These are phyloP conservation scores for Orgyia antiqua DNA, from an alignment of 2,888 invertebrate genomes.

Conservation along the genomic window DNA sequence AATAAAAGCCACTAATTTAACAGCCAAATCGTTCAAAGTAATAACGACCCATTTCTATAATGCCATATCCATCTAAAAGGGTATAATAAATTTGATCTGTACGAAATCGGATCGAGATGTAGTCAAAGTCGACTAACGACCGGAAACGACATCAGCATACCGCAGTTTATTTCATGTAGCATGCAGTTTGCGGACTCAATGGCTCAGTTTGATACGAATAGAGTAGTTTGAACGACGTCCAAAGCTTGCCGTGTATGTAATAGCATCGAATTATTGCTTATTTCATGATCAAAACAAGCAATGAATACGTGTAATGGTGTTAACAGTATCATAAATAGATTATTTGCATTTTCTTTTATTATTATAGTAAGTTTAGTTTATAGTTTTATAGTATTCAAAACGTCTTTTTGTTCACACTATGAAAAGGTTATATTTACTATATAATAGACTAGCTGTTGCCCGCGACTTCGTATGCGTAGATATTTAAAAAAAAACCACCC, in stretches of 20 bases:
- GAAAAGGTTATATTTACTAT: no score
- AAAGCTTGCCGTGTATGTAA: conserved; percentile 31
- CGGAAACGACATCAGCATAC: conserved; percentile 27
- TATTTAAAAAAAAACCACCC: no score
- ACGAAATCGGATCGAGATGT: conserved; percentile 12
- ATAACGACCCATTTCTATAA: conserved; percentile 18
- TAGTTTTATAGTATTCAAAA: no score
- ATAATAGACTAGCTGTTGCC: no score
- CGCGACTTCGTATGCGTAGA: no score
- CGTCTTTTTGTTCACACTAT: no score
- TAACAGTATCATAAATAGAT: neutral
- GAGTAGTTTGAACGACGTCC: conserved; percentile 40
- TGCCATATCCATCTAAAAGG: conserved; percentile 11
- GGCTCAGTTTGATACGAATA: conserved; percentile 31
- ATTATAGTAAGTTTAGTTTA: no score
- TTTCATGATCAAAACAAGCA: conserved; percentile 29
- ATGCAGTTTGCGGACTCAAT: conserved; percentile 38
- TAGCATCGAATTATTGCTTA: conserved; percentile 28
- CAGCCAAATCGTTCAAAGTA: conserved; percentile 13
- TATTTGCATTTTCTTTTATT: neutral
- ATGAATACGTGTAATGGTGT: conserved; percentile 22
- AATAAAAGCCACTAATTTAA: conserved; percentile 12
- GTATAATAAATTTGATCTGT: conserved; percentile 17
- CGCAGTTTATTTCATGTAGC: conserved; percentile 26
- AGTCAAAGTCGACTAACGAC: conserved; percentile 16